Evolutionary conservation across 2,113 vertebrate genomes (phyloP).

Genomic region (Oriolus oriolus): DNA sequence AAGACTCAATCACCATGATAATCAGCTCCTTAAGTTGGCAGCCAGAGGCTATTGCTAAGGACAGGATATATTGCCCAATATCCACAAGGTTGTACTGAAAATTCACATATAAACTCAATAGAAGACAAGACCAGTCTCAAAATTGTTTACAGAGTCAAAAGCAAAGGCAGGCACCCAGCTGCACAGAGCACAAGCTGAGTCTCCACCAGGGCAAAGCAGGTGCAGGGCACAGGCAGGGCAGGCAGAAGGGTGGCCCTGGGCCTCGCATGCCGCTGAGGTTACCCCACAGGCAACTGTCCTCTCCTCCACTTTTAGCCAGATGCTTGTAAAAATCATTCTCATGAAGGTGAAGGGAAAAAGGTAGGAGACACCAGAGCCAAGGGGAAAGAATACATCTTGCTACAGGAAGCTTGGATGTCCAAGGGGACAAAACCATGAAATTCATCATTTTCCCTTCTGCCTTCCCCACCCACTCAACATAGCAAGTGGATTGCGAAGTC

Average conservation of each 20-base stretch:
- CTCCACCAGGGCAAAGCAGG: rapidly evolving
- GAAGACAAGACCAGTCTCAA: background rate
- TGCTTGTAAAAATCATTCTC: background rate
- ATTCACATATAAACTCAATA: background rate
- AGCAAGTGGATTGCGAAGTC: rapidly evolving
- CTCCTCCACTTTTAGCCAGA: background rate
- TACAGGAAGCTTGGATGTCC: background rate
- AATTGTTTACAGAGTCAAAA: background rate
- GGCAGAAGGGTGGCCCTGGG: background rate
- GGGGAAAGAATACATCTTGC: background rate
- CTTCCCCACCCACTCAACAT: background rate
- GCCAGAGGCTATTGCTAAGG: background rate
- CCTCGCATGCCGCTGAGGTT: background rate
- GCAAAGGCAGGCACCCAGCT: rapidly evolving
- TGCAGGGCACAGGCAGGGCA: background rate
- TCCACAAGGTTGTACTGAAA: background rate
- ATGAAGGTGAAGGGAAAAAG: background rate
- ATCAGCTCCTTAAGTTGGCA: background rate
- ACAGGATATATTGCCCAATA: background rate
- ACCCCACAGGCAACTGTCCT: no score
- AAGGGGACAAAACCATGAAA: background rate
- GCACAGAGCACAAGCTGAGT: background rate
- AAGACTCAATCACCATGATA: background rate
- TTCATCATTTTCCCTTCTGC: background rate
- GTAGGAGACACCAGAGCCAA: background rate